Base-by-base conservation (phyloP, 1,140 invertebrate species). In the Dendroctonus ponderosae region DNA sequence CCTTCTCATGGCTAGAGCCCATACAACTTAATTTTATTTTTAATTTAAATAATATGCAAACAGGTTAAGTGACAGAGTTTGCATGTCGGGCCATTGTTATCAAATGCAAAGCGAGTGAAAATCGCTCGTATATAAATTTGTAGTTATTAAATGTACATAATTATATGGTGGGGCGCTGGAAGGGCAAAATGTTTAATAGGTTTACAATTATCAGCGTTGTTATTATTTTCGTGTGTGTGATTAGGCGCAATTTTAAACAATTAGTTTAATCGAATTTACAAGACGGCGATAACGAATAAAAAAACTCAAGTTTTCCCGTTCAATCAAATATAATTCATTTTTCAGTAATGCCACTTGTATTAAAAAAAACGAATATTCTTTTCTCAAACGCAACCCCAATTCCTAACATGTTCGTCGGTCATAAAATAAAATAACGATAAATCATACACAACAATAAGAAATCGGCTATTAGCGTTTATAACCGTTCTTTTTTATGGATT, bases 21-120 rank as follows among this genome's bases (percentile, higher is more conserved):
- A 67, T 67, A 67, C 65, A 60, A 67, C 65, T 67, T 67, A 67
- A 67, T 67, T 67, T 67, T 67, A 67, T 67, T 67, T 67, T 67
- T 67, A 67, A 67, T 67, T 67, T 59, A 67, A 61, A 67, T 67
- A 67, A 67, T 67, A 67, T 67, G 65, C 65, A 67, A 67, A 67
- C 65, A 67, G 57, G 65, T 54, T 54, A 61, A 67, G 51, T 60
- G 65, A 67, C 65, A 67, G 51, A 11, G 65, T 14, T 67, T 61
- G 65, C 65, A 61, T 67, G 65, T 61, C 42, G 15, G 37, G 11
- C 37, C 43, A 43, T 65, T 65, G 43, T 60, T 60, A 60, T 46
- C 40, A 44, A 43, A 11, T 9, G 53, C 37, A 38, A 51, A 57
- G 15, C 40, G 50, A 42, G 58, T 46, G 65, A 53, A 67, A 67